These are phyloP conservation scores for Hippocampus zosterae DNA, from an alignment of 2,113 vertebrate genomes.

Conservation along the genomic window DNA sequence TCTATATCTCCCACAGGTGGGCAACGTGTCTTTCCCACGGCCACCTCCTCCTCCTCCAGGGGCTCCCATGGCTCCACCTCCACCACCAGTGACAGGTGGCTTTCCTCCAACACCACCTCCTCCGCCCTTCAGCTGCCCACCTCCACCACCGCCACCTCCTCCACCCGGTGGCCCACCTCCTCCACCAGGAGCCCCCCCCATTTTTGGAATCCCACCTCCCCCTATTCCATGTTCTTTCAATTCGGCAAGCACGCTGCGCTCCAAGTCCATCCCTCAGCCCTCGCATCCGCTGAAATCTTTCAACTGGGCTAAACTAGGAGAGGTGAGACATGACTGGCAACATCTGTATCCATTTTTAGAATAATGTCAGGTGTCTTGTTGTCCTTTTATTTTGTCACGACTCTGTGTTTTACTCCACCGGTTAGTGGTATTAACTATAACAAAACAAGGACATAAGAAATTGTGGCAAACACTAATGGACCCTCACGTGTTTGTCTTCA, in stretches of 20 bases:
- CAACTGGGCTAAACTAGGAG: slow-evolving; percentile 95
- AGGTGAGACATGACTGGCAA: slow-evolving; percentile 73
- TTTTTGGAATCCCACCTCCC: slow-evolving; percentile 76
- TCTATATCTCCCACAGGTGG: slow-evolving; percentile 59
- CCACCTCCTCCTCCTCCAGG: slow-evolving; percentile 80
- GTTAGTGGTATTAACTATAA: not conserved
- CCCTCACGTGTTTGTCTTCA: not conserved
- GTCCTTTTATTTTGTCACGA: not conserved
- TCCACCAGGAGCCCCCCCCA: slow-evolving; percentile 89
- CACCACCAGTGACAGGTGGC: slow-evolving; percentile 67
- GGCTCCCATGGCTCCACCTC: slow-evolving; percentile 74
- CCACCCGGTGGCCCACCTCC: slow-evolving; percentile 85
- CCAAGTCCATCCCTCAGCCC: slow-evolving; percentile 88
- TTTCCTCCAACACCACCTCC: slow-evolving; percentile 82
- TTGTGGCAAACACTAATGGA: not conserved
- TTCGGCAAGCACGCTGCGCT: slow-evolving; percentile 69
- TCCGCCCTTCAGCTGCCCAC: slow-evolving; percentile 75
- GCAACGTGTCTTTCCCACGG: slow-evolving; percentile 49
- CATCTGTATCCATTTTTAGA: not conserved
- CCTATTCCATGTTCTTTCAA: slow-evolving; percentile 67
- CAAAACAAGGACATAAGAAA: not conserved
- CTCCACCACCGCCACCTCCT: slow-evolving; percentile 75
- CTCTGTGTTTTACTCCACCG: not conserved
- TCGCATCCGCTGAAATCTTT: slow-evolving; percentile 97
- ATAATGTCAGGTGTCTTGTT: not conserved